Evolutionary conservation across 2,797 vertebrate genomes (phyloP).

Genomic region (Anomalospiza imberbis): DNA sequence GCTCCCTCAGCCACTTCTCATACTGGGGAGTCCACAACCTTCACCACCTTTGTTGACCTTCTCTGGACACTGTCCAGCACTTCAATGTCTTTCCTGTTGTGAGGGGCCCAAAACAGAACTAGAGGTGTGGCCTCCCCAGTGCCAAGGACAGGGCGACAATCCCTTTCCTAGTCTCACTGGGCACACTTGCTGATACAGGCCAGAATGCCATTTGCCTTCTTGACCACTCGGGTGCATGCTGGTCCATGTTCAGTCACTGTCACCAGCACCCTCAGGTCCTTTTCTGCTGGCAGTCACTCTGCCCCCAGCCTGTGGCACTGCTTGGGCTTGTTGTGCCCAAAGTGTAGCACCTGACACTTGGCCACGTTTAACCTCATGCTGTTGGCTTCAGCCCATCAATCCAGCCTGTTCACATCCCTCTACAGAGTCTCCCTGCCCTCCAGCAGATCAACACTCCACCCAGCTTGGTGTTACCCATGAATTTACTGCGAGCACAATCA

Average conservation of each 20-base stretch:
- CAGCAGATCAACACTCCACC: background rate
- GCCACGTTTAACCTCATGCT: background rate
- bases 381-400: background rate
- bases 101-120: background rate
- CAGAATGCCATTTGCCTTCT: background rate
- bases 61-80: background rate
- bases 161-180: background rate
- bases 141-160: background rate
- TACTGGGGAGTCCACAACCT: background rate
- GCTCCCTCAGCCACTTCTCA: background rate
- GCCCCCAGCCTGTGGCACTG: background rate
- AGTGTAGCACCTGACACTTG: no score
- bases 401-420: background rate
- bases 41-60: background rate
- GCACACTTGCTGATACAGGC: background rate
- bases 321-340: accelerated
- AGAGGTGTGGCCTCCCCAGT: background rate
- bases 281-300: background rate
- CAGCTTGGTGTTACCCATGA: accelerated
- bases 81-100: background rate
- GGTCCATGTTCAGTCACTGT: background rate
- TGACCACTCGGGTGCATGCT: background rate
- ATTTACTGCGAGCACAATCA: background rate
- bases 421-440: background rate
- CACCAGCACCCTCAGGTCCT: background rate